These are phyloP conservation scores for Apocheima hispidaria DNA, from an alignment of 2,888 invertebrate species.

Conservation along the genomic window DNA sequence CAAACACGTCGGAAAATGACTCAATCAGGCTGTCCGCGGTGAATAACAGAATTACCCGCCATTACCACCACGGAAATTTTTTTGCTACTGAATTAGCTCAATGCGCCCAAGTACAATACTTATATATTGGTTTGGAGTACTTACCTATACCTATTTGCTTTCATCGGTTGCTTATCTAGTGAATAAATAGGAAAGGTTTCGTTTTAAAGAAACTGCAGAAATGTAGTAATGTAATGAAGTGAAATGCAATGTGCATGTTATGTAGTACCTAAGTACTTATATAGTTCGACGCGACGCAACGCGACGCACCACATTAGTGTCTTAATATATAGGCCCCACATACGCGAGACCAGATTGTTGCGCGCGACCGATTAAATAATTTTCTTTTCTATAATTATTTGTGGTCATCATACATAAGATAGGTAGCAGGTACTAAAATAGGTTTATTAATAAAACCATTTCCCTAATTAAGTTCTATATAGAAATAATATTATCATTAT, in stretches of 20 bases:
- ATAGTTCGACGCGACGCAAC: too few species aligned
- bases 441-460: not conserved
- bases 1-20: constrained; percentile 30
- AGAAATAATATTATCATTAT: constrained; percentile 18
- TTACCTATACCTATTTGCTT: not conserved
- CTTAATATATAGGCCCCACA: too few species aligned
- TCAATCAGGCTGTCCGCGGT: constrained; percentile 29
- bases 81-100: not conserved
- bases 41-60: constrained; percentile 21
- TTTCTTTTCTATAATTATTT: not conserved
- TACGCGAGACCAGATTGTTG: too few species aligned
- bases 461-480: constrained; percentile 3
- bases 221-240: too few species aligned
- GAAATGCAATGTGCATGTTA: too few species aligned
- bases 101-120: not conserved
- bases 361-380: too few species aligned
- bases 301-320: too few species aligned
- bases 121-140: not conserved
- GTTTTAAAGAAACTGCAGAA: too few species aligned
- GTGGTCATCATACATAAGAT: not conserved
- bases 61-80: not conserved
- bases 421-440: not conserved
- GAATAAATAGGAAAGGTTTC: too few species aligned
- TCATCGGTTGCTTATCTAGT: too few species aligned
- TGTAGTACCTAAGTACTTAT: too few species aligned